Conservation (phyloP, 2,797 vertebrate genomes). For the Melopsittacus undulatus region DNA sequence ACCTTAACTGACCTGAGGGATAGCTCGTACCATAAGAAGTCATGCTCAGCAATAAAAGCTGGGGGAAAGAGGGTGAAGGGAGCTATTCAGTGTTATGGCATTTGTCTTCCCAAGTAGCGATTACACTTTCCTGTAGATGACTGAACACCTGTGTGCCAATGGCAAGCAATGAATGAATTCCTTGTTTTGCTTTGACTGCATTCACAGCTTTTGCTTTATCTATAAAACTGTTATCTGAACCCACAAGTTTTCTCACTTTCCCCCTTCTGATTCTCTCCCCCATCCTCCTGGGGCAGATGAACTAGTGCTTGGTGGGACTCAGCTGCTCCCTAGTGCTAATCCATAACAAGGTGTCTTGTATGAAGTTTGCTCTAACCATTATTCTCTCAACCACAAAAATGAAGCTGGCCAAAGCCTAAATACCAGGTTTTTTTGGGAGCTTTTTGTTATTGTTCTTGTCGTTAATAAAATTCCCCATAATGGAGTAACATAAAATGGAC, state of each 20-base stretch:
- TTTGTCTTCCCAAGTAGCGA: background rate
- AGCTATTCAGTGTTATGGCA: fast-evolving
- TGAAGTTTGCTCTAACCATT: background rate
- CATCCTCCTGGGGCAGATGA: fast-evolving
- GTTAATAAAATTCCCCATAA: background rate
- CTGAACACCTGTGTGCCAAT: background rate
- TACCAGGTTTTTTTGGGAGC: too few species aligned
- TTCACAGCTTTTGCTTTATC: fast-evolving
- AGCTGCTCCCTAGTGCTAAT: background rate
- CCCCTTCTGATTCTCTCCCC: background rate
- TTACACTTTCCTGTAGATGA: background rate
- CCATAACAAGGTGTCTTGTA: background rate
- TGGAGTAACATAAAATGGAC: background rate
- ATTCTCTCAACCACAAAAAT: background rate
- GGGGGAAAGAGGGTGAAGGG: background rate
- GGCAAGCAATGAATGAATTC: background rate
- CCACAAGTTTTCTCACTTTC: background rate
- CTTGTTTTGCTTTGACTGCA: background rate
- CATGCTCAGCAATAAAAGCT: background rate
- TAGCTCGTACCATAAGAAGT: fast-evolving
- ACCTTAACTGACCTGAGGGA: fast-evolving
- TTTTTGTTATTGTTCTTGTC: background rate
- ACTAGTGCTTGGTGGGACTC: fast-evolving
- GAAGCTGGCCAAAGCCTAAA: background rate
- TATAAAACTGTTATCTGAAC: background rate